These are phyloP conservation scores for Thymelicus lineola DNA, from an alignment of 2,888 invertebrate species.

Conservation along the genomic window DNA sequence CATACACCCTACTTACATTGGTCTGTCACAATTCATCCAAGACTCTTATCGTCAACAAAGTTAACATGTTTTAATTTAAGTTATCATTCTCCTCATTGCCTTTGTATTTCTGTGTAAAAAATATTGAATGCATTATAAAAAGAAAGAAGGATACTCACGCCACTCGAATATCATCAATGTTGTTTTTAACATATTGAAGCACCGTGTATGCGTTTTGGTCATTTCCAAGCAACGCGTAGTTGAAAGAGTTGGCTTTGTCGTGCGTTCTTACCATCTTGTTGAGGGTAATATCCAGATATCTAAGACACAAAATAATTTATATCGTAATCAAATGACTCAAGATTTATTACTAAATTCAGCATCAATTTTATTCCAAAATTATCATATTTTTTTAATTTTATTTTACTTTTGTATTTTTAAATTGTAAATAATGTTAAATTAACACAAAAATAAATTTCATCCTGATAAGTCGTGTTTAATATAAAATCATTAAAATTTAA, in stretches of 20 bases:
- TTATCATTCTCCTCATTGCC: neutral
- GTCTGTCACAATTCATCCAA: too few species aligned
- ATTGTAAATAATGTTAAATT: too few species aligned
- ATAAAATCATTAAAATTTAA: too few species aligned
- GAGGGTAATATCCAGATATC: conserved; percentile 69
- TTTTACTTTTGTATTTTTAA: too few species aligned
- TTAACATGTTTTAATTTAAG: too few species aligned
- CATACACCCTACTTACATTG: too few species aligned
- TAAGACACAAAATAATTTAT: conserved; percentile 41
- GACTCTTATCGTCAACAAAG: too few species aligned
- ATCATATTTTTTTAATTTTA: too few species aligned
- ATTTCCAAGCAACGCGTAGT: conserved; percentile 73
- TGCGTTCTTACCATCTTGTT: conserved; percentile 67
- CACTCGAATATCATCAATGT: conserved; percentile 65
- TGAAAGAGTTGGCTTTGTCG: conserved; percentile 73
- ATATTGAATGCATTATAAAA: neutral
- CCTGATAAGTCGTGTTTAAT: too few species aligned
- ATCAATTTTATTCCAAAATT: too few species aligned
- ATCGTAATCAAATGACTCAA: conserved; percentile 33
- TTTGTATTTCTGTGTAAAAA: neutral
- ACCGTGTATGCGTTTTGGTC: conserved; percentile 61
- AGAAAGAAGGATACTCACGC: conserved; percentile 58
- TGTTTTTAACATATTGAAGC: conserved; percentile 69
- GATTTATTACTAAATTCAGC: too few species aligned
- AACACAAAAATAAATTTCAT: too few species aligned